A percentile compares a stretch with the other conserved stretches of the same genome.
These are phyloP conservation scores for Ptychochromis oligacanthus DNA, from an alignment of 2,113 vertebrate genomes.

Conservation along the genomic window DNA sequence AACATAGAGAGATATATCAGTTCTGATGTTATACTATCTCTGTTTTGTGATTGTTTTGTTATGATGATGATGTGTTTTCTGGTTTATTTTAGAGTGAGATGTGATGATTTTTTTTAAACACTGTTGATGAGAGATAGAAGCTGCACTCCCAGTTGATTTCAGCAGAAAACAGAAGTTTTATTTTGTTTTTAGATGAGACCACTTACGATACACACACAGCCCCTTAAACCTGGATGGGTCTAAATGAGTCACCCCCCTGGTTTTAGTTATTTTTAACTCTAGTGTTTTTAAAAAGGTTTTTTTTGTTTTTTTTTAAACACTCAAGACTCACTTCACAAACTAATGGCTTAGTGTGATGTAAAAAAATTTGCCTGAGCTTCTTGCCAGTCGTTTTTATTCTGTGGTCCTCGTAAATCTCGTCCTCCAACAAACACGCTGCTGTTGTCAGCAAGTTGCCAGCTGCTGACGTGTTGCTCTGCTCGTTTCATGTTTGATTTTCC, in stretches of 20 bases:
- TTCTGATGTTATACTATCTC: slow-evolving; percentile 57
- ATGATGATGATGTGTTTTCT: slow-evolving; percentile 39
- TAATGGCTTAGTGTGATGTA: background rate
- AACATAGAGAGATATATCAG: slow-evolving; percentile 70
- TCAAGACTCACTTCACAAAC: background rate
- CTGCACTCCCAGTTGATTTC: slow-evolving; percentile 59
- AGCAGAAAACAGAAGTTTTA: slow-evolving; percentile 13
- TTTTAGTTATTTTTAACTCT: background rate
- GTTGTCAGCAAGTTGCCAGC: background rate
- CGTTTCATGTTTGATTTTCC: background rate
- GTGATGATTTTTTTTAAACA: slow-evolving; percentile 55
- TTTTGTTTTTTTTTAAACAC: background rate
- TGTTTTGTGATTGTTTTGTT: slow-evolving; percentile 60
- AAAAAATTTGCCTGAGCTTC: background rate
- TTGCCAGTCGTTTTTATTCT: background rate
- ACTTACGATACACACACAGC: background rate
- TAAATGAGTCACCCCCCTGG: background rate
- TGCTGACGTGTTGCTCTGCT: background rate
- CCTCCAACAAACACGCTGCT: background rate
- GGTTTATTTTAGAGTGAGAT: slow-evolving; percentile 60
- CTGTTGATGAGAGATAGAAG: slow-evolving; percentile 69
- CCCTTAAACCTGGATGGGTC: background rate
- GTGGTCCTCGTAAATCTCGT: background rate
- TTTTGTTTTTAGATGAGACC: background rate
- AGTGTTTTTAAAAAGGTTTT: background rate